These are phyloP conservation scores for Caretta caretta DNA, from an alignment of 2,113 vertebrate species.

Conservation along the genomic window DNA sequence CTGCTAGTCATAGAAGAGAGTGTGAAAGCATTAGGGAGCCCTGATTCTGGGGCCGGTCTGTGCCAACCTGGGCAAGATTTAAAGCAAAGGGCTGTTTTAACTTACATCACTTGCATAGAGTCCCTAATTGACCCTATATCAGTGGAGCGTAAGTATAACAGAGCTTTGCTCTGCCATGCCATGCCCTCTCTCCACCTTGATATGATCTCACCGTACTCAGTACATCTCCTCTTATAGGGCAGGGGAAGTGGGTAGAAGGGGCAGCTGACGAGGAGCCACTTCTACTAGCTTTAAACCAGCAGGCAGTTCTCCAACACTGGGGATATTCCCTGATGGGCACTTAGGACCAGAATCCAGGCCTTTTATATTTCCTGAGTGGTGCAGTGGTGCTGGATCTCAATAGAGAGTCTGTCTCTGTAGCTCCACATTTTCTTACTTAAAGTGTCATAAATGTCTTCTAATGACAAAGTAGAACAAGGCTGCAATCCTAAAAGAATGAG, in stretches of 20 bases:
- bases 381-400: neutral
- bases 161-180: neutral
- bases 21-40: neutral
- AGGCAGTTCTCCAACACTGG: neutral
- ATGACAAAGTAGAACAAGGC: neutral
- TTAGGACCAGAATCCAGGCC: neutral
- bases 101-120: neutral
- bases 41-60: neutral
- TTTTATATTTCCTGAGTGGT: neutral
- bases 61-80: neutral
- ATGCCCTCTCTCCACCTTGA: fast-evolving
- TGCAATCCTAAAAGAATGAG: neutral
- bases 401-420: neutral
- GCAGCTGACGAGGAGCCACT: neutral
- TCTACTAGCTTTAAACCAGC: neutral
- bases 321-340: neutral
- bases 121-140: neutral
- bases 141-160: neutral
- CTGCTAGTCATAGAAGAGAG: neutral
- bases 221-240: neutral
- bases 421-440: neutral
- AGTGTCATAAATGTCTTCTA: neutral
- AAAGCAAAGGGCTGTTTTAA: neutral
- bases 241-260: neutral
- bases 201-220: neutral